These are phyloP conservation scores for Pogonomyrmex barbatus DNA, from an alignment of 1,140 invertebrate genomes.

Conservation along the genomic window DNA sequence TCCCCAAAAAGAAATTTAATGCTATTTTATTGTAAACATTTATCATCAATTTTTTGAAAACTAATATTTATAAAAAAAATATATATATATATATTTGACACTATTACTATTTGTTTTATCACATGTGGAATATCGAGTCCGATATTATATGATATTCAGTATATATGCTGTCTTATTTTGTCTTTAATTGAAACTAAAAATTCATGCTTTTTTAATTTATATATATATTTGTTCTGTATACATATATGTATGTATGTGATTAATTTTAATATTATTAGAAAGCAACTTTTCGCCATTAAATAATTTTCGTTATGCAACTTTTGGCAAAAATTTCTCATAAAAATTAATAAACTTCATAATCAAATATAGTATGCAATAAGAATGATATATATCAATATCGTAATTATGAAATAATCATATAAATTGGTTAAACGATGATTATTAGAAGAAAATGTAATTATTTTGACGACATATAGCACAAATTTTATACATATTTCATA, in stretches of 20 bases:
- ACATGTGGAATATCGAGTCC: constrained; percentile 6
- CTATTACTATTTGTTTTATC: neutral
- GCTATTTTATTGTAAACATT: neutral
- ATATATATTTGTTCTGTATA: neutral
- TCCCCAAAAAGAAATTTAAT: too few species aligned
- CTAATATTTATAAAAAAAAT: neutral
- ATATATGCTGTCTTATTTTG: neutral
- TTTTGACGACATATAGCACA: neutral
- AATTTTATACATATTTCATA: neutral
- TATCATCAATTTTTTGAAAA: constrained; percentile 22
- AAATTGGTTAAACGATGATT: neutral
- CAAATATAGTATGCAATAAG: neutral
- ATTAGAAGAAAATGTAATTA: neutral
- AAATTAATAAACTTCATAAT: neutral
- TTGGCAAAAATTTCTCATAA: neutral
- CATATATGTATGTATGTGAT: neutral
- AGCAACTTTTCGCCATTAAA: neutral
- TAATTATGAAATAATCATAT: neutral
- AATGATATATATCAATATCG: neutral
- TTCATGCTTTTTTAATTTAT: neutral
- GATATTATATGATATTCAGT: neutral
- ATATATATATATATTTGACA: neutral
- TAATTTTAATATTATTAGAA: constrained; percentile 12
- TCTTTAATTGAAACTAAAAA: neutral
- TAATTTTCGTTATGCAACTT: neutral